phyloP scores from a whole-genome alignment of 2,888 invertebrate species.

The Allygus modestus region DNA sequence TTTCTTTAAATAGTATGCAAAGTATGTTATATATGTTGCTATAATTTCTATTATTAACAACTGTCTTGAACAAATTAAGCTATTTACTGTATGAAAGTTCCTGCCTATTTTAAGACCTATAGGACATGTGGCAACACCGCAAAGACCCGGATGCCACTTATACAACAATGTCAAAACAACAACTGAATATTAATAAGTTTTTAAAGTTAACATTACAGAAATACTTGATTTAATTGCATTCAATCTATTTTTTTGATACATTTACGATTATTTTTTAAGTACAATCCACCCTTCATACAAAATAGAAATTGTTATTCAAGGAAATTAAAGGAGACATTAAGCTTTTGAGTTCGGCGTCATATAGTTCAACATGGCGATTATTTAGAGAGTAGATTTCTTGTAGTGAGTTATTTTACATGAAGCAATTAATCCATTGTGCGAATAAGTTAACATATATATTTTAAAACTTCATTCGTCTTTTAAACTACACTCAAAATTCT shows the following conservation, averaged over 20 bases:
- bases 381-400: constrained; percentile 65
- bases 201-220: not conserved
- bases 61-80: not conserved
- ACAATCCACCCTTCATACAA: not conserved
- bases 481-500: not conserved
- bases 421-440: constrained; percentile 5
- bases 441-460: not conserved
- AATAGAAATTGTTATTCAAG: not conserved
- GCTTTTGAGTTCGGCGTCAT: constrained; percentile 75
- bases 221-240: no score
- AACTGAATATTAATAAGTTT: constrained; percentile 21
- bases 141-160: constrained; percentile 62
- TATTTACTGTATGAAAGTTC: not conserved
- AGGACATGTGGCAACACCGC: constrained; percentile 50
- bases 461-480: not conserved
- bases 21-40: not conserved
- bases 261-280: no score
- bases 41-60: not conserved
- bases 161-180: constrained; percentile 40
- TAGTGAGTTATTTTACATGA: constrained; percentile 59
- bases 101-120: constrained; percentile 13
- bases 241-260: no score
- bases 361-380: constrained; percentile 82
- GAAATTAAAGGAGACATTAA: not conserved
- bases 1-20: no score